A percentile compares a stretch with the other conserved stretches of the same genome.
Conservation (phyloP, 2,113 vertebrate species). For the Mustela lutreola region DNA sequence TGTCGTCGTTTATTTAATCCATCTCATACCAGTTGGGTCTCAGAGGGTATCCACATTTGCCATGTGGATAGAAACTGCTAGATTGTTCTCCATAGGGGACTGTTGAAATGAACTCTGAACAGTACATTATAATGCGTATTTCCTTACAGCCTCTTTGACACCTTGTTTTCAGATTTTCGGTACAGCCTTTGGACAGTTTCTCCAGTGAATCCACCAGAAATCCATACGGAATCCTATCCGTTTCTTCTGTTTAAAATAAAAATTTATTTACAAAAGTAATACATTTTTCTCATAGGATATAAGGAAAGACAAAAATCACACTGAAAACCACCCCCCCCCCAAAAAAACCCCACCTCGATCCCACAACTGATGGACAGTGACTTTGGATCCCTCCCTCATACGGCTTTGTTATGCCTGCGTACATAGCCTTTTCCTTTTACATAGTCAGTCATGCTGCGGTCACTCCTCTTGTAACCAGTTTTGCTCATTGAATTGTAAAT, state of each 20-base stretch:
- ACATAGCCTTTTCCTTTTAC: not conserved
- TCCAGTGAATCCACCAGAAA: not conserved
- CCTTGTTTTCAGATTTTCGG: not conserved
- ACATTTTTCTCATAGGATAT: not conserved
- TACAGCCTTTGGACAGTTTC: not conserved
- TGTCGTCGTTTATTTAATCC: not conserved
- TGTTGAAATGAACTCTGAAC: not conserved
- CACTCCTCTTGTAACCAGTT: not conserved
- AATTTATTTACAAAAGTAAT: not conserved
- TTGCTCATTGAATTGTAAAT: not conserved
- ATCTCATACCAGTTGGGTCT: not conserved
- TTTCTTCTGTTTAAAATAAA: not conserved
- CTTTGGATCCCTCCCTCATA: not conserved
- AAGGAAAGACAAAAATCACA: not conserved
- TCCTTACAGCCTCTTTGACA: not conserved
- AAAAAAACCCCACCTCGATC: not conserved
- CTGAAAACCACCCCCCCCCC: not conserved
- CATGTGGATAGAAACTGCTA: not conserved
- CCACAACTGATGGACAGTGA: not conserved
- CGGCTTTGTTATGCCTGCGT: not conserved
- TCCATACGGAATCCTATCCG: not conserved
- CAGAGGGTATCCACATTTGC: not conserved
- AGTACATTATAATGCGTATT: not conserved
- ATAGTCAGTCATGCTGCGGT: not conserved
- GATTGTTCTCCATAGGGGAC: not conserved